Evolutionary conservation across 2,888 invertebrate species (phyloP), one percentile per base, ranked within the genome.

Genomic region (Shargacucullia verbasci): DNA sequence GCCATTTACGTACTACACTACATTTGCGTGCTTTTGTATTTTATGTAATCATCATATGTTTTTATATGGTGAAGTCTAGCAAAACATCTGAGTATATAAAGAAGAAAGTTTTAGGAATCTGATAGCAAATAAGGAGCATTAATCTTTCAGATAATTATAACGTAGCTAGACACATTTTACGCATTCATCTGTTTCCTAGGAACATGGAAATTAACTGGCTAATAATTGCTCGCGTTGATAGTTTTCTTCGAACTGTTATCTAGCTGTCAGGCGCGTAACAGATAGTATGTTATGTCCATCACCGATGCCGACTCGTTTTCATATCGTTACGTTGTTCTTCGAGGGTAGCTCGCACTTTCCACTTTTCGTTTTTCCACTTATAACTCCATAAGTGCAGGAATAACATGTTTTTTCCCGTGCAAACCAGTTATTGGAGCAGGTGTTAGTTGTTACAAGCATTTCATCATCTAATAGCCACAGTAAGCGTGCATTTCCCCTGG

Each of bases 401-500:
- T 59, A 45, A 65, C 53, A 7, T 10, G 62, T 68, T 61, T 58
- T 61, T 62, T 38, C 57, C 52, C 53, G 5, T 45, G 31, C 40
- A 53, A 59, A 59, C 62, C 25, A 34, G 71, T 55, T 60, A 58
- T 46, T 40, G 45, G 44, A 53, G 38, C 63, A 73, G 74, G 74
- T 74, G 74, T 45, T 59, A 25, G 58, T 47, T 64, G 56, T 56
- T 67, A 54, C 41, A 55, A 66, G 48, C 59, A 56, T 76, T 78
- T 75, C 78, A 61, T 65, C 76, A 75, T 63, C 58, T 49, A 73
- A 58, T 69, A 57, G 44, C 40, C 41, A 57, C 61, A 57, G 61
- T 70, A 61, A 68, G 66, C 59, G 66, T 60, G 40, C 59, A 63
- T 78, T 78, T 75, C 64, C 71, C 70, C 52, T 58, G 65, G 63